Evolutionary conservation across 2,888 invertebrate species (phyloP), one percentile per base, ranked within the genome.

Genomic region (Thyatira batis): DNA sequence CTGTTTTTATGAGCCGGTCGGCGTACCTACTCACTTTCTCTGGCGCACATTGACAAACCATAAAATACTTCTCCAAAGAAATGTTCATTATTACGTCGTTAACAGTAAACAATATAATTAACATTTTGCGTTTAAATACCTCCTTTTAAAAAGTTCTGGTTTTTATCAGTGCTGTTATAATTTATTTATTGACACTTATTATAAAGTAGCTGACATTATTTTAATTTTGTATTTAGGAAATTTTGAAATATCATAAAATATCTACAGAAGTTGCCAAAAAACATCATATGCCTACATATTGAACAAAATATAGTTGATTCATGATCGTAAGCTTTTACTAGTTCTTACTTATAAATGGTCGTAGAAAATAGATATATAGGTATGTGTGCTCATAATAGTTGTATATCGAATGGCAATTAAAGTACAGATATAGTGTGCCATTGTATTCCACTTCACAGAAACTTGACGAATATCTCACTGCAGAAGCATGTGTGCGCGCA

Each of bases 11-110:
- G 51, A 65, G 57, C 67, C 57, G 53, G 60, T 58, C 68, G 68
- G 63, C 64, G 66, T 67, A 48, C 64, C 65, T 67, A 48, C 58
- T 65, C 70, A 82, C 84, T 84, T 83, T 84, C 84, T 80, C 81
- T 63, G 61, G 49, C 58, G 67, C 69, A 63, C 69, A 69, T 74
- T 78, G 71, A 73, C 65, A 72, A 73, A 76, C 73, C 67, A 67
- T 70, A 67, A 69, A 73, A 72, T 73, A 69, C 67, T 57, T 65
- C 58, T 63, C 52, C 57, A 13, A 39, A 39, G 6, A 5, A 6
- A 5, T 17, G 4, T 39, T 39, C 8, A 39, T 39, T 39, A 39
- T 13, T 5, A 33, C 13, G 17, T 39, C 8, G 39, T 39, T 8
- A 13, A 39, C 8, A 39, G 39, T 39, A 13, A 39, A 39, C 39